Evolutionary conservation across 2,113 vertebrate species (phyloP).

Genomic region (Edolisoma coerulescens): DNA sequence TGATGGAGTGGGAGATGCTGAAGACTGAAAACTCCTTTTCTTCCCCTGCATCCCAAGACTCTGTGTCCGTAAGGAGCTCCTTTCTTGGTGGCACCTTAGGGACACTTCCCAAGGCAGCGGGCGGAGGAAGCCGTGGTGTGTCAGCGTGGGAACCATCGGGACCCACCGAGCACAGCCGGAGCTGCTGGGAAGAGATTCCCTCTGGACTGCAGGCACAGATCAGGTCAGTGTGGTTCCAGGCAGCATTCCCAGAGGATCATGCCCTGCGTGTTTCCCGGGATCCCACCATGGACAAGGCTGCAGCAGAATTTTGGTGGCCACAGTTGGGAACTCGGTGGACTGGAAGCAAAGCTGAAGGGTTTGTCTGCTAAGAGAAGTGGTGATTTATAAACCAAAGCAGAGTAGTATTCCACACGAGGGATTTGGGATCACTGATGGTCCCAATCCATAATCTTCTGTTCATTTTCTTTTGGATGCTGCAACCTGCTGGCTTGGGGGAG

Average conservation of each 20-base stretch:
- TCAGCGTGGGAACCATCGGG: not conserved
- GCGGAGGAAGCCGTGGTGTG: not conserved
- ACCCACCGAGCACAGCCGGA: not conserved
- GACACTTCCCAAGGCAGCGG: not conserved
- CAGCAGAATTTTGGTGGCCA: not conserved
- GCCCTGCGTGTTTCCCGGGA: not conserved
- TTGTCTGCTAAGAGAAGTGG: not conserved
- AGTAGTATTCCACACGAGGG: not conserved
- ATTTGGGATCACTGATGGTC: not conserved
- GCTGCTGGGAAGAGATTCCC: not conserved
- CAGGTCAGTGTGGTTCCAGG: not conserved
- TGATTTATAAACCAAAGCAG: not conserved
- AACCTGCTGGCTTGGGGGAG: not conserved
- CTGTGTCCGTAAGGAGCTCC: not conserved
- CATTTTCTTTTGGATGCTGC: not conserved
- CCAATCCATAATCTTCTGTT: not conserved
- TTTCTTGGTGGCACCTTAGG: not conserved
- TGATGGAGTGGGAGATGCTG: not conserved
- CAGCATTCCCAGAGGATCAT: not conserved
- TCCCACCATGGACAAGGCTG: rapidly evolving
- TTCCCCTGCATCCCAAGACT: not conserved
- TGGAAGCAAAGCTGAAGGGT: not conserved
- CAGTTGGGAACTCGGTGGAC: not conserved
- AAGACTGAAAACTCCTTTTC: not conserved
- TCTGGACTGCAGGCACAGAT: not conserved